Evolutionary conservation across 2,888 invertebrate genomes (phyloP), one percentile per base, ranked within the genome.

Genomic region (Tiliacea citrago): DNA sequence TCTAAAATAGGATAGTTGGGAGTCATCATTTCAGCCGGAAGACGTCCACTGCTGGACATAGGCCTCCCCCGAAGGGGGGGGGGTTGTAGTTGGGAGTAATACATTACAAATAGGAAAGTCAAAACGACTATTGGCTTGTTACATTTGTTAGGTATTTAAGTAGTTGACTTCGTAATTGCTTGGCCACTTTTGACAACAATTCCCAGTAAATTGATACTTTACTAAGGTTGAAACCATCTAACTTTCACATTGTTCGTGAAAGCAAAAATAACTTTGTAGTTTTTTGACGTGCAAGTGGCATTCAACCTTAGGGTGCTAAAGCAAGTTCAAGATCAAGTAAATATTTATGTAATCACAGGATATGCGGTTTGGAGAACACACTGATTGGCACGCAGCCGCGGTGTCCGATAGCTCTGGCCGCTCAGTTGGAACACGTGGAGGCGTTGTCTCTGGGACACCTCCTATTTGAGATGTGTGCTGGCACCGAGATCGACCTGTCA

Each of bases 401-500:
- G 45, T 90, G 91, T 70, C 90, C 93, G 0, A 88, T 92, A 53
- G 95, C 95, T 57, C 93, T 97, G 67, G 90, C 92, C 2, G 92
- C 93, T 0, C 91, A 91, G 8, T 75, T 90, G 10, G 95, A 93
- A 49, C 94, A 95, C 86, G 97, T 96, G 73, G 97, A 97, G 88
- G 95, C 97, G 9, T 92, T 97, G 45, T 95, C 97, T 94, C 98
- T 99, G 88, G 99, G 98, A 49, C 98, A 98, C 92, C 97, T 99
- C 90, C 96, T 99, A 75, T 99, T 98, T 93, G 99, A 99, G 96
- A 99, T 99, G 99, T 98, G 98, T 88, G 98, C 98, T 29, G 99
- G 98, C 57, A 97, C 98, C 85, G 98, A 98, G 90, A 95, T 99
- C 82, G 97, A 98, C 86, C 97, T 98, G 65, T 97, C 98, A 58